phyloP scores from a whole-genome alignment of 2,113 vertebrate genomes.

The Climacteris rufus region DNA sequence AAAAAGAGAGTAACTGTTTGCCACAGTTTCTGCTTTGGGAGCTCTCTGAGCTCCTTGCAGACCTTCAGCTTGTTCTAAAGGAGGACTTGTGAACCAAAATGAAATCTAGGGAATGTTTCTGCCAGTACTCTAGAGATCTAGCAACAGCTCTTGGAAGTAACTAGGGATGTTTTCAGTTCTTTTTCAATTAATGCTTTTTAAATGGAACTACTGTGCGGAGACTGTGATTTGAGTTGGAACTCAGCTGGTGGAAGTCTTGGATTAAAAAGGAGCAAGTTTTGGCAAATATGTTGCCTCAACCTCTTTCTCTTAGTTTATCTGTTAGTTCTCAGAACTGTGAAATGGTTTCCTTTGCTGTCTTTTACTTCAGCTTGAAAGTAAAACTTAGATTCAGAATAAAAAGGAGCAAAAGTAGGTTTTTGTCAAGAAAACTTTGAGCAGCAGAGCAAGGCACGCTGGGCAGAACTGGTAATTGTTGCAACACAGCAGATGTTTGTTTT shows the following conservation, averaged over 20 bases:
- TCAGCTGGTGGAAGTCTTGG: neutral
- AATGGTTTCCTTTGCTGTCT: neutral
- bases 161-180: conserved; percentile 4
- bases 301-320: neutral
- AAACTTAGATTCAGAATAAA: neutral
- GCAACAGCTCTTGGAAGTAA: conserved; percentile 5
- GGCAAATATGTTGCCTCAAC: neutral
- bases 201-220: neutral
- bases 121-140: neutral
- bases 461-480: neutral
- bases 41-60: neutral
- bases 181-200: conserved; percentile 22
- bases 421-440: neutral
- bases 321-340: neutral
- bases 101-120: neutral
- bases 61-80: neutral
- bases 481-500: neutral
- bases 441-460: neutral
- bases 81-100: neutral
- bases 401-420: neutral
- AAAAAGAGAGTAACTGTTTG: neutral
- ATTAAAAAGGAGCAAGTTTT: neutral
- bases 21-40: neutral
- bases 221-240: neutral
- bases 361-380: neutral